Evolutionary conservation across 2,888 invertebrate genomes (phyloP).

Genomic region (Bruchidius siliquastri): DNA sequence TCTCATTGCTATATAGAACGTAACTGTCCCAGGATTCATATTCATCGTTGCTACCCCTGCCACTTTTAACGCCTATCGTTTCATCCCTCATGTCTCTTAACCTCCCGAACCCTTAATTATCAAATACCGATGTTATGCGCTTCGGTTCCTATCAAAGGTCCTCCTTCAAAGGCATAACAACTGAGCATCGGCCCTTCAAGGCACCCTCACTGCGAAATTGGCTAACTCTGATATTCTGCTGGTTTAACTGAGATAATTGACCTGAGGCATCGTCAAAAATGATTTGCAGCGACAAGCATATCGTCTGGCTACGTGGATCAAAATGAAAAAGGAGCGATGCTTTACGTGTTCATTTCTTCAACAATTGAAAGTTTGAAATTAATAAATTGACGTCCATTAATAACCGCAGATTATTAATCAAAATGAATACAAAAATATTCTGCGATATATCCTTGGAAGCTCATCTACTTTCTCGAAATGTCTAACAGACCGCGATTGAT

Average conservation of each 20-base stretch:
- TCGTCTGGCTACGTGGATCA: too few species aligned
- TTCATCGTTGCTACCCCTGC: neutral
- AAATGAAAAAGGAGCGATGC: too few species aligned
- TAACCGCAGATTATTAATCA: too few species aligned
- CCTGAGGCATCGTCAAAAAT: neutral
- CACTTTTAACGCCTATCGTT: neutral
- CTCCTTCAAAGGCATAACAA: neutral
- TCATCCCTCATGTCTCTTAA: neutral
- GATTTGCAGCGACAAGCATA: neutral
- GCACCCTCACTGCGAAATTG: neutral
- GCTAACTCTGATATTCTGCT: neutral
- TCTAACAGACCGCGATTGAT: too few species aligned
- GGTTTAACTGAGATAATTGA: neutral
- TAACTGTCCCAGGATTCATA: neutral
- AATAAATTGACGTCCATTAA: too few species aligned
- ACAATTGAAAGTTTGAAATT: too few species aligned
- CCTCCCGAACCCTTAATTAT: neutral
- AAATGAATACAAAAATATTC: too few species aligned
- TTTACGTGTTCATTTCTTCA: too few species aligned
- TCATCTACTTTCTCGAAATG: too few species aligned
- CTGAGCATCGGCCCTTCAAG: neutral
- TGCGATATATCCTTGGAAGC: too few species aligned
- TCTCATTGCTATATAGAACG: too few species aligned
- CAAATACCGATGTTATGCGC: neutral
- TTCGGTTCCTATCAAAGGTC: neutral